Percentiles rank a stretch among this genome's conserved stretches.
These are phyloP conservation scores for Henricia sp. DNA, from an alignment of 53 echinoderm and acorn worm species.

Conservation along the genomic window DNA sequence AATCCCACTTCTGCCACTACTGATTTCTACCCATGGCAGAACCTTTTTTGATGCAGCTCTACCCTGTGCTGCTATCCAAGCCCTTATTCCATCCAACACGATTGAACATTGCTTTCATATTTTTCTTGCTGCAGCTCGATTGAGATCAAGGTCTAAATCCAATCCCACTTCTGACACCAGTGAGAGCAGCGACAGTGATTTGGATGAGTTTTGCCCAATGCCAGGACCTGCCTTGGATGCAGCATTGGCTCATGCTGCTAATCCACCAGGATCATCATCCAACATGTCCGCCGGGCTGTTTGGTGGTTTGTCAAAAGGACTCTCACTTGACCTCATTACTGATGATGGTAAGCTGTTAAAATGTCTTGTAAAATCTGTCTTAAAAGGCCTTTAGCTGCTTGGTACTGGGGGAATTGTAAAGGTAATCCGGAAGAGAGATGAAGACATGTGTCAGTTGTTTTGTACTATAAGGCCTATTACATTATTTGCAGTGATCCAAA, in stretches of 20 bases:
- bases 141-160: constrained; percentile 2
- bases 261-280: no score
- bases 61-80: no score
- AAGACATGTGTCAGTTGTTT: no score
- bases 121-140: constrained; percentile 11
- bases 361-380: no score
- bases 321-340: constrained; percentile 49
- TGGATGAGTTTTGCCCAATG: constrained; percentile 88
- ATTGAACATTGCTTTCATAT: no score
- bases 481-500: no score
- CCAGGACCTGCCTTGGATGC: constrained; percentile 83
- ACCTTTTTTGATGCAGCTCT: background rate
- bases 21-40: background rate
- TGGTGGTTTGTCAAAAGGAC: constrained; percentile 39
- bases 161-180: constrained; percentile 25
- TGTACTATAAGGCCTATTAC: no score
- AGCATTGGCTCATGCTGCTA: constrained; percentile 83
- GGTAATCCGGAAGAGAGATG: no score
- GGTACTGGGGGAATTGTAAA: no score
- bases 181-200: constrained; percentile 74
- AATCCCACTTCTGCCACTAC: background rate
- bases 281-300: constrained; percentile 28
- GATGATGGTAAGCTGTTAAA: constrained; percentile 93
- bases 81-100: no score
- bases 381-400: no score